Percentiles rank a stretch among this genome's conserved stretches.
Evolutionary conservation across 2,888 invertebrate genomes (phyloP).

Genomic region (Beris morrisii): DNA sequence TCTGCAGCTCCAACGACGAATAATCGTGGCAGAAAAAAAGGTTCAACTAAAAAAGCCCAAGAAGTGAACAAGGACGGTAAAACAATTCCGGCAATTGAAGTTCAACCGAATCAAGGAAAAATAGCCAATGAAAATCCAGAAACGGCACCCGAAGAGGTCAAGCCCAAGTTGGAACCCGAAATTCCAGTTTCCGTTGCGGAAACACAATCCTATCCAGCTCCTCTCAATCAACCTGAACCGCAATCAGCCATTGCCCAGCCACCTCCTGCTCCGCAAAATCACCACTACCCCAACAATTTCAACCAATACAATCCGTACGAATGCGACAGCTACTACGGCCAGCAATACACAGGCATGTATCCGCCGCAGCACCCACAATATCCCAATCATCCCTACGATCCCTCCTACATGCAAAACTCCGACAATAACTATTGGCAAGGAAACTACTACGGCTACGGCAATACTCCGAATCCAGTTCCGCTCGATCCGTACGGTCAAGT

Average conservation of each 20-base stretch:
- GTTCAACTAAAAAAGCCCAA: conserved; percentile 43
- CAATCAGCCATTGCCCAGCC: background rate
- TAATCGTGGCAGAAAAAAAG: conserved; percentile 34
- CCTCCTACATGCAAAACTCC: conserved; percentile 30
- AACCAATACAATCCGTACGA: conserved; percentile 27
- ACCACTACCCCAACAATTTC: conserved; percentile 13
- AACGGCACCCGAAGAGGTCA: conserved; percentile 42
- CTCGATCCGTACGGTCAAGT: conserved; percentile 22
- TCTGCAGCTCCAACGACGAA: conserved; percentile 7
- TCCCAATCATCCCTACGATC: conserved; percentile 29
- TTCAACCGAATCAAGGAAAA: conserved; percentile 54
- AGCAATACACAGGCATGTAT: conserved; percentile 33
- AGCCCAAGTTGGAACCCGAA: conserved; percentile 1
- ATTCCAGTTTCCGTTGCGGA: background rate
- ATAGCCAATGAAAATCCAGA: conserved; percentile 41
- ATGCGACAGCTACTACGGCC: conserved; percentile 19
- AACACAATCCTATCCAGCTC: conserved; percentile 11
- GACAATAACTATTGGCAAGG: conserved; percentile 33
- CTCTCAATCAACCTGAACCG: conserved; percentile 3
- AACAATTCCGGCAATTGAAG: conserved; percentile 58
- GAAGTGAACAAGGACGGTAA: conserved; percentile 38
- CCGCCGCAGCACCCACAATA: conserved; percentile 29
- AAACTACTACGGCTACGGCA: conserved; percentile 20
- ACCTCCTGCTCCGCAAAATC: conserved; percentile 35
- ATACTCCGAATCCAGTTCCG: conserved; percentile 11